Evolutionary conservation across 1,140 invertebrate species (phyloP).

Genomic region (Eumeta japonica): DNA sequence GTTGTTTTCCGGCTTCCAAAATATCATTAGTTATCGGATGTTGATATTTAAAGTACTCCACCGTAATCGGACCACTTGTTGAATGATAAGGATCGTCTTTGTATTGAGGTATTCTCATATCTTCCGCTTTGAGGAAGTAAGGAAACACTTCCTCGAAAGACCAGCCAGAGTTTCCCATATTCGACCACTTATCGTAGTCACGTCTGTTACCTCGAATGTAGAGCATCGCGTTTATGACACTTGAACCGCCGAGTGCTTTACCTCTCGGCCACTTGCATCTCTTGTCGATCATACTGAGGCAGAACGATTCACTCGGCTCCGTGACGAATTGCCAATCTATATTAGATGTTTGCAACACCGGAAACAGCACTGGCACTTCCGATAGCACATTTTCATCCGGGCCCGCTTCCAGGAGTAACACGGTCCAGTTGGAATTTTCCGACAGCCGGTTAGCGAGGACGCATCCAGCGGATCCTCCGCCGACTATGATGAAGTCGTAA

Average conservation of each 20-base stretch:
- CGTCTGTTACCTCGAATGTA: conserved; percentile 81
- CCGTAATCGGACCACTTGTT: conserved; percentile 64
- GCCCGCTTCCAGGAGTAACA: conserved; percentile 80
- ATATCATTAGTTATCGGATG: conserved; percentile 65
- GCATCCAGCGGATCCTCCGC: conserved; percentile 80
- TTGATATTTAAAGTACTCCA: conserved; percentile 65
- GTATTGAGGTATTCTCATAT: conserved; percentile 64
- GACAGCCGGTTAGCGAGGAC: conserved; percentile 76
- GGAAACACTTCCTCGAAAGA: conserved; percentile 76
- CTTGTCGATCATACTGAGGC: conserved; percentile 62
- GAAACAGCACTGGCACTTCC: conserved; percentile 74
- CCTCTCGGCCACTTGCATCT: conserved; percentile 73
- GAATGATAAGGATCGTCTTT: conserved; percentile 67
- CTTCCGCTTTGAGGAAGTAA: conserved; percentile 77
- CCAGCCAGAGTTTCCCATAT: conserved; percentile 71
- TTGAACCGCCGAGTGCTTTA: conserved; percentile 80
- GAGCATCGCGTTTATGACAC: conserved; percentile 84
- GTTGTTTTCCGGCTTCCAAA: conserved; percentile 66
- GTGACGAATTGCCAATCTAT: conserved; percentile 81
- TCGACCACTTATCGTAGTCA: conserved; percentile 84
- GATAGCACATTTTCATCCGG: conserved; percentile 73
- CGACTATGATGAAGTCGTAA: conserved; percentile 79
- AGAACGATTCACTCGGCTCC: conserved; percentile 67
- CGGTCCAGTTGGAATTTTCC: conserved; percentile 67
- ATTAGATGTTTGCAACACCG: conserved; percentile 67